phyloP scores from a whole-genome alignment of 1,140 invertebrate genomes.

The Hyphantria cunea region DNA sequence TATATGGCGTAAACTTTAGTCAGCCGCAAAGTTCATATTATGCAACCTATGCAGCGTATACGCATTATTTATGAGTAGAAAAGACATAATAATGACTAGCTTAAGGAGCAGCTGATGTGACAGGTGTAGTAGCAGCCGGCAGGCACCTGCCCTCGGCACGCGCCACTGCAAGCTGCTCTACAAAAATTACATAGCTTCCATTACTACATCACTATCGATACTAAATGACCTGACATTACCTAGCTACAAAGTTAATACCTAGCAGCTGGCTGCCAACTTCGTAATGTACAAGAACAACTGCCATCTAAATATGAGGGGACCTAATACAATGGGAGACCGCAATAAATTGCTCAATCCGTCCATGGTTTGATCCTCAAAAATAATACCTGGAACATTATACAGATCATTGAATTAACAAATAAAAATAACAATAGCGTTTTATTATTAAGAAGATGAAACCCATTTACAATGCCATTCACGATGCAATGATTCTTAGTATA shows the following conservation, averaged over 20 bases:
- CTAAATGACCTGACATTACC: conserved; percentile 42
- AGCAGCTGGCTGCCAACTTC: conserved; percentile 34
- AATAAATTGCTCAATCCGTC: neutral
- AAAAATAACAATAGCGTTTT: conserved; percentile 10
- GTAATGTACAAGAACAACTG: conserved; percentile 12
- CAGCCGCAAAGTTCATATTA: neutral
- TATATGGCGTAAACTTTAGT: too few relatives aligned
- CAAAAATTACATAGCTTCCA: conserved; percentile 51
- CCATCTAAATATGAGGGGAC: neutral
- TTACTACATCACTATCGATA: conserved; percentile 52
- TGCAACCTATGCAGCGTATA: conserved; percentile 2
- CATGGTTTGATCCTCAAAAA: too few relatives aligned
- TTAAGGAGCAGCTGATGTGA: conserved; percentile 70
- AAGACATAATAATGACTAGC: conserved; percentile 8
- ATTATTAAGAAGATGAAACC: too few relatives aligned
- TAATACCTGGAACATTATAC: conserved; percentile 21
- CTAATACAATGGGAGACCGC: neutral
- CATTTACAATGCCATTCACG: conserved; percentile 12
- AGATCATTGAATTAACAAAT: conserved; percentile 52
- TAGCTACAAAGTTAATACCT: conserved; percentile 26
- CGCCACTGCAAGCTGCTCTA: conserved; percentile 70
- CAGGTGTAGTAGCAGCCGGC: conserved; percentile 76
- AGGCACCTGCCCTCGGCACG: conserved; percentile 71
- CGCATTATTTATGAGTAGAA: neutral
- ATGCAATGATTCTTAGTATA: conserved; percentile 18